A percentile compares a stretch with the other conserved stretches of the same genome.
Conservation (phyloP, 2,888 invertebrate species). For the Eristalinus sepulchralis region DNA sequence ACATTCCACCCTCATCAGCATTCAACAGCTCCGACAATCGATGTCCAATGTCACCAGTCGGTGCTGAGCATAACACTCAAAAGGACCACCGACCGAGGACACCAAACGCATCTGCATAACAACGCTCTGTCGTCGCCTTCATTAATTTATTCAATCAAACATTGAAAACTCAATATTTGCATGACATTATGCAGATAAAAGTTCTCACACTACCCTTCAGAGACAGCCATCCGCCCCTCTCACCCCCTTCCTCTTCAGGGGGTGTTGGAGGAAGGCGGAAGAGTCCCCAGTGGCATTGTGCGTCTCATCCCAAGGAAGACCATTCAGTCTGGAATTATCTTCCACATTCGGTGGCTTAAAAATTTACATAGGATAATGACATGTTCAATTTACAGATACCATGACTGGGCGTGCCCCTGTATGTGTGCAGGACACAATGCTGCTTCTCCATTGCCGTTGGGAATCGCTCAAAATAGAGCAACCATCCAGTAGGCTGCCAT, state of each 20-base stretch:
- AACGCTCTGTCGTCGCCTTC: background rate
- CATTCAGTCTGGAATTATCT: background rate
- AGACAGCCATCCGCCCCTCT: no score
- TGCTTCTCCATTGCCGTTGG: slow-evolving; percentile 15
- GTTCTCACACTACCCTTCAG: background rate
- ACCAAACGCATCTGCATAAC: background rate
- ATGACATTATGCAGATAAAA: background rate
- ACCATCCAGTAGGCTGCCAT: slow-evolving; percentile 7
- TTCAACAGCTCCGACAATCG: background rate
- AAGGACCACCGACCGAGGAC: background rate
- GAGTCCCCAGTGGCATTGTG: background rate
- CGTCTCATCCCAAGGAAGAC: background rate
- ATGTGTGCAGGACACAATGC: background rate
- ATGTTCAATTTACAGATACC: slow-evolving; percentile 29
- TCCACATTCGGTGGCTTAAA: slow-evolving; percentile 23
- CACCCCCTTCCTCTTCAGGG: background rate
- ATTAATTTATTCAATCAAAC: slow-evolving; percentile 9
- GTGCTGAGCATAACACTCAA: background rate
- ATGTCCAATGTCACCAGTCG: background rate
- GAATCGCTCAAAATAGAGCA: slow-evolving; percentile 11
- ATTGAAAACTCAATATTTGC: slow-evolving; percentile 5
- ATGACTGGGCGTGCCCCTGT: background rate
- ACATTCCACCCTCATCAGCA: slow-evolving; percentile 2
- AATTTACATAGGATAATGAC: slow-evolving; percentile 56
- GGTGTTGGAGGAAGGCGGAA: background rate